These are phyloP conservation scores for Andrena dorsata DNA, from an alignment of 2,888 invertebrate species.

Conservation along the genomic window DNA sequence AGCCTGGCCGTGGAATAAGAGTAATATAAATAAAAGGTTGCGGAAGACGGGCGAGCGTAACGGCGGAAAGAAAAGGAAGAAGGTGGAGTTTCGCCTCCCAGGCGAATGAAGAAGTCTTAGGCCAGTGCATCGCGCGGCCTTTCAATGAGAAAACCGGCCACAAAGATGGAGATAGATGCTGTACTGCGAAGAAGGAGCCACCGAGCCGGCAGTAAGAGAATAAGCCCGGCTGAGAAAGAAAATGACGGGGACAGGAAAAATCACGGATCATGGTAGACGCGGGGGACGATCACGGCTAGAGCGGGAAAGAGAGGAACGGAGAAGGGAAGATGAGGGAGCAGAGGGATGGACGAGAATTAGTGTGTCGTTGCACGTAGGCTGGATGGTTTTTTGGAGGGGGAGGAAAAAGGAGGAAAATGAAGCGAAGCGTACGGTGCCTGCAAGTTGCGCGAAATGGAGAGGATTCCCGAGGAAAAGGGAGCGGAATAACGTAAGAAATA, in stretches of 20 bases:
- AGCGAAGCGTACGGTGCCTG: slow-evolving; percentile 11
- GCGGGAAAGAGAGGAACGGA: not conserved
- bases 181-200: slow-evolving; percentile 23
- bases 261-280: slow-evolving; percentile 12
- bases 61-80: no score
- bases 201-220: slow-evolving; percentile 46
- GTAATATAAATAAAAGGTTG: slow-evolving; percentile 35
- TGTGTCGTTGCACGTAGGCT: slow-evolving; percentile 40
- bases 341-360: slow-evolving; percentile 32
- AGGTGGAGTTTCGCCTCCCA: slow-evolving; percentile 22
- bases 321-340: not conserved
- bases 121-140: slow-evolving; percentile 45
- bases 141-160: slow-evolving; percentile 36
- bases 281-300: slow-evolving; percentile 33
- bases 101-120: slow-evolving; percentile 40
- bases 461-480: slow-evolving; percentile 19
- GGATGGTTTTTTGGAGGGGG: slow-evolving; percentile 7
- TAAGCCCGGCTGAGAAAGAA: slow-evolving; percentile 44
- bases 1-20: not conserved
- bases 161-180: slow-evolving; percentile 56
- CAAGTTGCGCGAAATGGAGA: slow-evolving; percentile 27
- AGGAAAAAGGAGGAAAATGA: slow-evolving; percentile 14
- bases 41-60: slow-evolving; percentile 19
- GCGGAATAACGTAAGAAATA: slow-evolving; percentile 36
- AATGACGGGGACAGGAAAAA: slow-evolving; percentile 58